Conservation (phyloP, 2,888 invertebrate genomes). For the Panzeria rudis region DNA sequence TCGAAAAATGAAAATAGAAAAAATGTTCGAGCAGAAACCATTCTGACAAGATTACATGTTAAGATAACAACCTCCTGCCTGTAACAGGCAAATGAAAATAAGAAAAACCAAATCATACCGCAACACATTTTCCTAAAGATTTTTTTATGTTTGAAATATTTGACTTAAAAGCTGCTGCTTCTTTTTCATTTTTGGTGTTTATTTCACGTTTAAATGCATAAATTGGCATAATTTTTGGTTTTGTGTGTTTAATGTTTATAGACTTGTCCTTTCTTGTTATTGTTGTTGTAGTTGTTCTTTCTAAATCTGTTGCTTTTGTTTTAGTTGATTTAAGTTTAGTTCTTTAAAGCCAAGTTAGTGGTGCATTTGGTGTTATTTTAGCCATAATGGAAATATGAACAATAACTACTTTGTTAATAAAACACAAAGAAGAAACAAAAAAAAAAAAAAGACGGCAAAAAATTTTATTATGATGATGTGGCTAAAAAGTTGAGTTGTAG, state of each 20-base stretch:
- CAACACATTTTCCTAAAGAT: conserved; percentile 35
- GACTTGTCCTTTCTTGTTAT: conserved; percentile 45
- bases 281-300: not conserved
- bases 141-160: conserved; percentile 50
- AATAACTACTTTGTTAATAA: conserved; percentile 65
- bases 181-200: conserved; percentile 60
- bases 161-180: conserved; percentile 38
- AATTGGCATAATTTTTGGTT: conserved; percentile 75
- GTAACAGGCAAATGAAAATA: conserved; percentile 28
- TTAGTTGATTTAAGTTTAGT: conserved; percentile 43
- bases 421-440: conserved; percentile 31
- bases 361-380: conserved; percentile 67
- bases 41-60: conserved; percentile 71
- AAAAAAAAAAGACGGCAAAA: not conserved
- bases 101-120: conserved; percentile 38
- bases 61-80: conserved; percentile 66
- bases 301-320: conserved; percentile 36
- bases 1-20: conserved; percentile 1
- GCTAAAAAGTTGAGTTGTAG: conserved; percentile 49
- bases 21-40: conserved; percentile 43
- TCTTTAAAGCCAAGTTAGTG: conserved; percentile 52
- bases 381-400: conserved; percentile 73
- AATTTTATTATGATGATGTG: conserved; percentile 53
- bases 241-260: conserved; percentile 62
- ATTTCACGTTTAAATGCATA: conserved; percentile 74